phyloP scores from a whole-genome alignment of 2,888 invertebrate genomes.

The Digitonthophagus gazella region DNA sequence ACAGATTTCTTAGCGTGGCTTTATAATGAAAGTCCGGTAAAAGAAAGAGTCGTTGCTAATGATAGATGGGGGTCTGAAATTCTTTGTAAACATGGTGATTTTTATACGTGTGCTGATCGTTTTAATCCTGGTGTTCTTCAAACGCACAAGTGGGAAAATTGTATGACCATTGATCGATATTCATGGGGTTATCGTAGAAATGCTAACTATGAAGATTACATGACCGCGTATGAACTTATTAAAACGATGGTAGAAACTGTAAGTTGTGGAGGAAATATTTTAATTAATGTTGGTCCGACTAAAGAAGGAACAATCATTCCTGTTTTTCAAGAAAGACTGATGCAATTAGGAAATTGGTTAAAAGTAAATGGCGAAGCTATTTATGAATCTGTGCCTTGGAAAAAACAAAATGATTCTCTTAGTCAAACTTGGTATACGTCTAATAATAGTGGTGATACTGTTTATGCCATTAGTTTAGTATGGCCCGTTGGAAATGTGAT shows the following conservation, averaged over 20 bases:
- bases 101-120: slow-evolving; percentile 81
- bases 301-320: slow-evolving; percentile 83
- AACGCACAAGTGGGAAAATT: slow-evolving; percentile 93
- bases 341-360: slow-evolving; percentile 79
- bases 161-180: slow-evolving; percentile 81
- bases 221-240: slow-evolving; percentile 67
- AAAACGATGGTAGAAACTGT: slow-evolving; percentile 72
- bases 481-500: slow-evolving; percentile 66
- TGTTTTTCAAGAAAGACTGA: slow-evolving; percentile 82
- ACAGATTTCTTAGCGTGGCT: slow-evolving; percentile 86
- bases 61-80: slow-evolving; percentile 88
- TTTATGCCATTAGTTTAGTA: slow-evolving; percentile 67
- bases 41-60: slow-evolving; percentile 84
- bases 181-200: slow-evolving; percentile 88
- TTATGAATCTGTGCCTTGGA: slow-evolving; percentile 77
- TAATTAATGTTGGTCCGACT: slow-evolving; percentile 89
- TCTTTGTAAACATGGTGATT: slow-evolving; percentile 85
- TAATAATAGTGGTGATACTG: slow-evolving; percentile 35
- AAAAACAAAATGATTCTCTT: slow-evolving; percentile 74
- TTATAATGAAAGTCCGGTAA: slow-evolving; percentile 89
- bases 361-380: slow-evolving; percentile 80
- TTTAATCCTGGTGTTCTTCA: slow-evolving; percentile 67
- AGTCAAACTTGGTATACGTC: slow-evolving; percentile 74
- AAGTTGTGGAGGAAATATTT: slow-evolving; percentile 80
- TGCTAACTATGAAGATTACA: slow-evolving; percentile 64